Base-by-base conservation (phyloP, 2,888 invertebrate genomes). In the Eueremaeus valkanovi region DNA sequence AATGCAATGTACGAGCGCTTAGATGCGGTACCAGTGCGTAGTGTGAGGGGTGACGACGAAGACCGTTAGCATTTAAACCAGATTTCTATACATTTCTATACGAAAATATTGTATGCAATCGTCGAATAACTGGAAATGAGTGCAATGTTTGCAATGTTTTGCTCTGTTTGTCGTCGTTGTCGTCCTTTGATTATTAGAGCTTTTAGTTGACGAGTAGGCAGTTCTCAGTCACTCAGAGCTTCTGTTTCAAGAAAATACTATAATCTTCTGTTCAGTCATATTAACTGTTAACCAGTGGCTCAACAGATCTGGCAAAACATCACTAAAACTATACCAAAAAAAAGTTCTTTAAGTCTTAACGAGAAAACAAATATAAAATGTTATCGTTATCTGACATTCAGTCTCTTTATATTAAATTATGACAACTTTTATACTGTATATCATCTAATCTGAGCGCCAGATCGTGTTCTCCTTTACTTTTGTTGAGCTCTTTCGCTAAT, bases 41-140 rank as follows among this genome's bases (percentile, higher is more conserved):
- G 63, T 68, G 68, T 36, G 6, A 21, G 68, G 68, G 68, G 40
- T 40, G 68, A 40, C 40, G 68, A 31, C 1, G 16, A 68, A 11
- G 21, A 68, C 68, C 68, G 68, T 68, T 68, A 68, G 24, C 68
- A n/a, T 68, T 36, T 68, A 68, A 68, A 68, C 68, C 68, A 68
- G 42, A 68, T 40, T 68, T 68, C 40, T n/a, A 40, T 21, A 11
- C n/a, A n/a, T n/a, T n/a, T n/a, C n/a, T n/a, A n/a, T n/a, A n/a
- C n/a, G n/a, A n/a, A n/a, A n/a, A n/a, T n/a, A n/a, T n/a, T 36
- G 21, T 24, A 68, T 68, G 24, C 40, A 42, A 68, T 68, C 68
- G 21, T 21, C 68, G 21, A 61, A 68, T 58, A 24, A 58, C 24
- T 58, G 27, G 27, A 11, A 29, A 49, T 61, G 61, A 61, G 61